Conservation (phyloP, 2,888 invertebrate species). For the Mythimna impura region DNA sequence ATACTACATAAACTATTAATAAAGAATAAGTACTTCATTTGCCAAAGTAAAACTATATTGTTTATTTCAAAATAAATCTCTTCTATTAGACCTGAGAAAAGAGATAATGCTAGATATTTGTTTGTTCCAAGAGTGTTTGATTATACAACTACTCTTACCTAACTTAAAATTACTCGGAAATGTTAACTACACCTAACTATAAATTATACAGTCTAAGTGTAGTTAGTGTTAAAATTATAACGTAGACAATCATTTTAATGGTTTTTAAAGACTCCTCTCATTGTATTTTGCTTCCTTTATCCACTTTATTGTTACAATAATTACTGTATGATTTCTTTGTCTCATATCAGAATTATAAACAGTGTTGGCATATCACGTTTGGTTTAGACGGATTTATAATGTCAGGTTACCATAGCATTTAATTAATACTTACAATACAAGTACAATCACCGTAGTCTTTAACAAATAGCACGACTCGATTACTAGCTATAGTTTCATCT, state of each 20-base stretch:
- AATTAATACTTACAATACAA: neutral
- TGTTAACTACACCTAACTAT: neutral
- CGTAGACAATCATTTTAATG: neutral
- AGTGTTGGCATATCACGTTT: conserved; percentile 35
- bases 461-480: conserved; percentile 20
- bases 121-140: neutral
- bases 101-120: neutral
- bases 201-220: too few relatives aligned
- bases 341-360: neutral
- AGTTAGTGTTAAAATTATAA: too few relatives aligned
- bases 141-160: neutral
- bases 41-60: too few relatives aligned
- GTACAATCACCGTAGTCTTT: conserved; percentile 15
- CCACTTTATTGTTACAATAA: neutral
- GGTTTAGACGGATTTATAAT: conserved; percentile 6
- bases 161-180: neutral
- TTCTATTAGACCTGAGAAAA: too few relatives aligned
- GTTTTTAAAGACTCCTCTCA: neutral
- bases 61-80: too few relatives aligned
- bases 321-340: neutral
- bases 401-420: conserved; percentile 35
- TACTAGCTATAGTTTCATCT: conserved; percentile 2
- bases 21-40: too few relatives aligned
- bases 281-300: neutral
- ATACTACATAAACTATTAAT: too few relatives aligned